Evolutionary conservation across 2,113 vertebrate genomes (phyloP).

Genomic region (Baryphthengus martii): DNA sequence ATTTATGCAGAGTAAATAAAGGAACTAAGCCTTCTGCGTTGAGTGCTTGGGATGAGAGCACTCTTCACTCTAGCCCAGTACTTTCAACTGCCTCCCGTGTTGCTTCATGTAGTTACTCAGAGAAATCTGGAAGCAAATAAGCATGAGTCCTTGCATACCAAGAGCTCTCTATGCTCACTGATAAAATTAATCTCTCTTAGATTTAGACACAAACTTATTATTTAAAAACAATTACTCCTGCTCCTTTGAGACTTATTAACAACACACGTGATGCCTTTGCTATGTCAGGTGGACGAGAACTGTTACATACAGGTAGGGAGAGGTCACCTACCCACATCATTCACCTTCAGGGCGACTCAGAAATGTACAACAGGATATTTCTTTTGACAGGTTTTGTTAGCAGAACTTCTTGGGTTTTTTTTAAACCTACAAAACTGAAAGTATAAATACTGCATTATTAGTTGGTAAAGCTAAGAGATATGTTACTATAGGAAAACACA

Average conservation of each 20-base stretch:
- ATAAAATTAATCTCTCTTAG: background rate
- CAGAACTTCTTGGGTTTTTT: background rate
- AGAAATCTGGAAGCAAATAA: background rate
- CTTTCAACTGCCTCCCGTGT: background rate
- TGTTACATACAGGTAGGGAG: background rate
- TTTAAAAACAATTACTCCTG: background rate
- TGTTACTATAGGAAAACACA: background rate
- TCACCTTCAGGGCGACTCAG: background rate
- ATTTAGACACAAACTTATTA: background rate
- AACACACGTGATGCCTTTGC: background rate
- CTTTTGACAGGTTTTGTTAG: background rate
- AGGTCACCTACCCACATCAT: background rate
- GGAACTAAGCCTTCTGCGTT: background rate
- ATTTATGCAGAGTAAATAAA: constrained; percentile 49
- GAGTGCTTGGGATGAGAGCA: background rate
- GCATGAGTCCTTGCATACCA: background rate
- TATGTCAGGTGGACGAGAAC: background rate
- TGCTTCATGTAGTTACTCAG: background rate
- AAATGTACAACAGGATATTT: background rate
- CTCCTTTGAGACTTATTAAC: background rate
- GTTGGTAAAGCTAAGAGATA: background rate
- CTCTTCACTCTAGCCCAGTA: background rate
- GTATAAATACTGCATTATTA: background rate
- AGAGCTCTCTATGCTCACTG: background rate
- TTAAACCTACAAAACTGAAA: background rate